Percentiles rank a stretch among this genome's conserved stretches.
phyloP scores from a whole-genome alignment of 2,888 invertebrate genomes.

The Entomobrya multifasciata region DNA sequence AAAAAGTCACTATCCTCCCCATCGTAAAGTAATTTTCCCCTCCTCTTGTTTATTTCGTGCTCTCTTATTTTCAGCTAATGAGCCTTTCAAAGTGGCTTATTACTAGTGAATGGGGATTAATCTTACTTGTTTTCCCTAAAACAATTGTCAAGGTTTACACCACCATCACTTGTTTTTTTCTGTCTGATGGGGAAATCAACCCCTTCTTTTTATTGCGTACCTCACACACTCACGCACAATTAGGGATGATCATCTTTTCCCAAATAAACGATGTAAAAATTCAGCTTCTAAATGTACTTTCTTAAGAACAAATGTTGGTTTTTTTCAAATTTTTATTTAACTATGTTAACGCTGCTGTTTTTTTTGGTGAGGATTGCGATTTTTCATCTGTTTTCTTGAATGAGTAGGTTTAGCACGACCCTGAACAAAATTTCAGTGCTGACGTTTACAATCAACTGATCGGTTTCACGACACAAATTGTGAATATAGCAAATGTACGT shows the following conservation, averaged over 20 bases:
- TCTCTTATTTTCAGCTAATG: constrained; percentile 61
- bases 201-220: constrained; percentile 15
- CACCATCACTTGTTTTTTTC: neutral
- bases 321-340: too few species aligned
- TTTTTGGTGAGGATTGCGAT: constrained; percentile 20
- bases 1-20: constrained; percentile 22
- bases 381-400: constrained; percentile 15
- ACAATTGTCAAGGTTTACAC: neutral
- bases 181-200: neutral
- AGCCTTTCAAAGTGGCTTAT: constrained; percentile 66
- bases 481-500: neutral
- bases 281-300: too few species aligned
- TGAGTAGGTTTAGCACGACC: constrained; percentile 39
- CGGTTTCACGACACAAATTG: constrained; percentile 36
- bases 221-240: neutral
- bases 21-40: constrained; percentile 22
- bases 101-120: constrained; percentile 48
- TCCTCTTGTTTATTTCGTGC: constrained; percentile 31
- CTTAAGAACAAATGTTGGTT: constrained; percentile 2
- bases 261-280: neutral
- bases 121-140: constrained; percentile 3
- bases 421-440: constrained; percentile 54
- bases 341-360: neutral
- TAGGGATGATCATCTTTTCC: neutral
- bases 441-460: constrained; percentile 60